Conservation (phyloP, 1,140 invertebrate genomes). For the Caenorhabditis remanei region DNA sequence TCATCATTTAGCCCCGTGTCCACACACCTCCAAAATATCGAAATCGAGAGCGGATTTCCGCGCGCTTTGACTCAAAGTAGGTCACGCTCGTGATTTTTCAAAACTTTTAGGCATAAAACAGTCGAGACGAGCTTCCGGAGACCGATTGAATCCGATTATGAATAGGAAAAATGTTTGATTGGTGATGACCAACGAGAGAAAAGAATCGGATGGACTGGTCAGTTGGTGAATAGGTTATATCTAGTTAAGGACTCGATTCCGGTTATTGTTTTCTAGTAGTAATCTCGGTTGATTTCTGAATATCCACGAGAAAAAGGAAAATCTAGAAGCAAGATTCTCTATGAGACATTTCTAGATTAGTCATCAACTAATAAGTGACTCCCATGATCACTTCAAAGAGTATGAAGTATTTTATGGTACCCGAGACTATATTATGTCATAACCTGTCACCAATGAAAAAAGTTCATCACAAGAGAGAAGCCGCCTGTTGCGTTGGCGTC, state of each 20-base stretch:
- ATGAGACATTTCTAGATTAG: too few relatives aligned
- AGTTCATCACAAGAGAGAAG: too few relatives aligned
- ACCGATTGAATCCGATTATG: conserved; percentile 34
- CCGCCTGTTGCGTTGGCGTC: too few relatives aligned
- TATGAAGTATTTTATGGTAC: too few relatives aligned
- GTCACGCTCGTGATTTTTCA: conserved; percentile 56
- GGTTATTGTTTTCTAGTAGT: not conserved
- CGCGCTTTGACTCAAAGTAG: conserved; percentile 47
- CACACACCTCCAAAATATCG: conserved; percentile 29
- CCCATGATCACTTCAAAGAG: too few relatives aligned
- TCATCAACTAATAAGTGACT: too few relatives aligned
- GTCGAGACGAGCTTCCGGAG: conserved; percentile 51
- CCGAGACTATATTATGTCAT: too few relatives aligned
- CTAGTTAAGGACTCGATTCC: conserved; percentile 34
- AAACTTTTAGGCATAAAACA: conserved; percentile 52
- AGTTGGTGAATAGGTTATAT: not conserved
- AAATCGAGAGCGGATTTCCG: conserved; percentile 56
- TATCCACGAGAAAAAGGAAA: too few relatives aligned
- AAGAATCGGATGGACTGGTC: not conserved
- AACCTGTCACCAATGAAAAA: too few relatives aligned
- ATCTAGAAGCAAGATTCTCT: too few relatives aligned
- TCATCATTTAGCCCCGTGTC: not conserved
- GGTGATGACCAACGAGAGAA: conserved; percentile 8
- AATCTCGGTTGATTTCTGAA: not conserved
- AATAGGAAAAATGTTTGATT: conserved; percentile 14